A percentile compares a stretch with the other conserved stretches of the same genome.
phyloP scores from a whole-genome alignment of 2,797 vertebrate species.

The Sylvilagus floridanus region DNA sequence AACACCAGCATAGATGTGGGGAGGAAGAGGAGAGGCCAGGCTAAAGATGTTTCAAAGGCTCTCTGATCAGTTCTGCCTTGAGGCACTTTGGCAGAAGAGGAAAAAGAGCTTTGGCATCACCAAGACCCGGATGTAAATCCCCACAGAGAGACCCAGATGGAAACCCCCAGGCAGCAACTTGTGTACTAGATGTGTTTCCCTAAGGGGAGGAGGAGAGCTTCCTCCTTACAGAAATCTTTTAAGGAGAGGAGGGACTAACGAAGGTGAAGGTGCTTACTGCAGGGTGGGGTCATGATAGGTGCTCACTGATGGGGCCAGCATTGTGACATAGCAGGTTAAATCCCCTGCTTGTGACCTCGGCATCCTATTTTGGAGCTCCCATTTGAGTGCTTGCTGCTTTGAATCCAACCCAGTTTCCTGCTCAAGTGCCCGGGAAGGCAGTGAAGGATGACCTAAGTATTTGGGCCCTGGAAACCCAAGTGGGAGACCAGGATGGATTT shows the following conservation, averaged over 20 bases:
- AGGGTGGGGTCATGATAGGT: not conserved
- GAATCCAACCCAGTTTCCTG: too few species aligned
- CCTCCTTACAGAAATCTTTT: not conserved
- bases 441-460: too few species aligned
- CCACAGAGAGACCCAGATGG: not conserved
- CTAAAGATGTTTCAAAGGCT: not conserved
- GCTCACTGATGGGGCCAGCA: not conserved
- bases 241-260: too few species aligned
- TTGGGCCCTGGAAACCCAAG: too few species aligned
- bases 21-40: not conserved
- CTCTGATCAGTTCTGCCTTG: not conserved
- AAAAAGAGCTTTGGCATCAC: not conserved
- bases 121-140: not conserved
- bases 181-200: not conserved
- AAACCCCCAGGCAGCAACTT: too few species aligned
- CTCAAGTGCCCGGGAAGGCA: too few species aligned
- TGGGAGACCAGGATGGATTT: too few species aligned
- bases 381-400: too few species aligned
- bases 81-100: not conserved
- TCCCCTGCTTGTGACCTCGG: too few species aligned
- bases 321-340: too few species aligned
- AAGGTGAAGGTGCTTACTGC: not conserved
- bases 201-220: not conserved
- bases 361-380: too few species aligned
- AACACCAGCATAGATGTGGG: not conserved